Conservation (phyloP, 2,113 vertebrate species). For the Sula dactylatra region DNA sequence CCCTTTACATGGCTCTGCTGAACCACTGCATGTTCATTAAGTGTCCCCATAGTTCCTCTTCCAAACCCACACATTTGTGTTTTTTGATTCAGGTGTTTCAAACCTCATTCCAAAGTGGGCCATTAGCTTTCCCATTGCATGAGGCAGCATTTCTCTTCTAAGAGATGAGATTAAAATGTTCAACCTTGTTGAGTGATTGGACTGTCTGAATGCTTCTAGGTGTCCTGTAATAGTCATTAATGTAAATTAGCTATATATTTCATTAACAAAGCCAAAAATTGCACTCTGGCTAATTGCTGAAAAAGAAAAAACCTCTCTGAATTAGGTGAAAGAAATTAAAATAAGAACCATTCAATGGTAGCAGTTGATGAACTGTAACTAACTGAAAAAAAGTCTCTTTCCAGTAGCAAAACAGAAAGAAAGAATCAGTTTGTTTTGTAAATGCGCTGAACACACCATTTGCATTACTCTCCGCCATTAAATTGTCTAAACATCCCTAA, state of each 20-base stretch:
- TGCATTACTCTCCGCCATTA: background rate
- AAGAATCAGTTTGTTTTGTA: background rate
- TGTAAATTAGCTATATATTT: conserved; percentile 53
- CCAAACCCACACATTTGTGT: background rate
- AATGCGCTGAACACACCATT: background rate
- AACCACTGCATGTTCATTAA: background rate
- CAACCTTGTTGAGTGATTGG: background rate
- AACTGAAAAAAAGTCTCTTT: background rate
- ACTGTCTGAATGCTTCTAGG: background rate
- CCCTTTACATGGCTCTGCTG: background rate
- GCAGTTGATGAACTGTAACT: conserved; percentile 66
- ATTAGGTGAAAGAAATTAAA: conserved; percentile 68
- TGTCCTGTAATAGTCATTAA: conserved; percentile 25
- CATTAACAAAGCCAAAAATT: conserved; percentile 44
- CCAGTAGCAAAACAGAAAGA: background rate
- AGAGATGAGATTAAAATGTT: background rate
- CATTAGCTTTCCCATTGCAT: background rate
- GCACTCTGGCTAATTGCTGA: conserved; percentile 7
- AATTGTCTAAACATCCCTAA: background rate
- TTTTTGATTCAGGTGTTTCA: background rate
- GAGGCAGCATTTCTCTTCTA: background rate
- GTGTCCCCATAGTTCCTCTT: background rate
- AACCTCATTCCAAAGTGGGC: background rate
- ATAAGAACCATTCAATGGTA: conserved; percentile 40
- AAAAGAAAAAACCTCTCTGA: conserved; percentile 28